Evolutionary conservation across 2,888 invertebrate species (phyloP), one percentile per base, ranked within the genome.

Genomic region (Azorinus chamasolen): DNA sequence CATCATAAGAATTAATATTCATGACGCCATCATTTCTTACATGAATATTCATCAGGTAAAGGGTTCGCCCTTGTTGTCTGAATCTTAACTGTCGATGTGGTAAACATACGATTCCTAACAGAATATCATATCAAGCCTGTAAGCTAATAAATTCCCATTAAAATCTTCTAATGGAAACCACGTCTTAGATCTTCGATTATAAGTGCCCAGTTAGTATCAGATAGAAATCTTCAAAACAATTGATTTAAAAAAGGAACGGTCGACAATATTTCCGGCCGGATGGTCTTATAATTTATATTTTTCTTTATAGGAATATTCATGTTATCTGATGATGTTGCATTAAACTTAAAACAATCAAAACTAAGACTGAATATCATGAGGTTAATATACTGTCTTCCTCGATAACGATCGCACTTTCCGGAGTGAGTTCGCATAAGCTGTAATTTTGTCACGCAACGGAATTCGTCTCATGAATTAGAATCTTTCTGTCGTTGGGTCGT

Each of bases 101-200:
- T 50, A 50, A 50, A 20, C 24, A 50, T 50, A 50, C 50, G 50
- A 50, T 50, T 50, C 50, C 50, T 50, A 54, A 58, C 54, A 63
- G 24, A 74, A 37, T 55, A 63, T 59, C 68, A 58, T 63, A 74
- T 51, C 68, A 45, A 54, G 24, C 25, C 27, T 25, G 32, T 18
- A 32, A 37, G 32, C 55, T 64, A 69, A 74, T 74, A 74, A 74
- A 68, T 74, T 48, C 39, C 74, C 74, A 69, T 74, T 74, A 74
- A 68, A 68, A 41, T 22, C 58, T 53, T 37, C 46, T 74, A 74
- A 74, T 74, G 68, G 74, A 74, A 72, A 62, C 24, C 46, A 50
- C 46, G 55, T 51, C 48, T 46, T 57, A 54, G 55, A 41, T 27
- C 46, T 57, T 53, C 51, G 32, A 58, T 58, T 58, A 45, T 51